Evolutionary conservation across 1,140 invertebrate genomes (phyloP), one percentile per base, ranked within the genome.

Genomic region (Lineus longissimus): DNA sequence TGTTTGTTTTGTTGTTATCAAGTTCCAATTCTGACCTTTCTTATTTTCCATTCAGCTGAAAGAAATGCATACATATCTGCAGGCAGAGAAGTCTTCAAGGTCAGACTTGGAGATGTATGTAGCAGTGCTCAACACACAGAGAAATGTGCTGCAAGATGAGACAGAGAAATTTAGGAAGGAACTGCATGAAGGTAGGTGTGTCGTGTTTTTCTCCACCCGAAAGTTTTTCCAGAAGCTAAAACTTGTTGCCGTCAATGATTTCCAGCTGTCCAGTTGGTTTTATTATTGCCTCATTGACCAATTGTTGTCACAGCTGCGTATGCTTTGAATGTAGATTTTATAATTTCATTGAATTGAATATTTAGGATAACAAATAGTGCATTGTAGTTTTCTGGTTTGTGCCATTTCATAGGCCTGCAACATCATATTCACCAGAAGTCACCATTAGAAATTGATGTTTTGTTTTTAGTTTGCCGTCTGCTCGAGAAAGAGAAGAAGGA

Each of bases 31-130:
- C 15, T 15, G 4, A 7, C 15, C 4, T 36, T 15, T 36, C 15
- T 4, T 7, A 7, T 15, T 36, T 36, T 15, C 25, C 25, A 64
- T 70, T 17, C 59, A 81, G 79, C 67, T 79, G 13, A 72, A 77
- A 30, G 72, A 79, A 59, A 59, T 81, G 33, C 63, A 77, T 60
- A 65, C 73, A 29, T 76, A 76, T 41, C 61, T 81, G 36, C 73
- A 77, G 61, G 68, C 71, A 33, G 80, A 81, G 69, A 81, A 80
- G 63, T 70, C 78, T 2, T 77, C 79, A 0, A 60, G 79, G 15
- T 82, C 79, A 55, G 85, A 86, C 68, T 73, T 86, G 33, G 85
- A 85, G 70, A 84, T 86, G 82, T 86, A 84, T 70, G 84, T 85
- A 15, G 82, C 84, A 40, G 83, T 86, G 11, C 73, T 85, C 2